Evolutionary conservation across 53 echinoderm and acorn worm species (phyloP).

Genomic region (Glandiceps talaboti): DNA sequence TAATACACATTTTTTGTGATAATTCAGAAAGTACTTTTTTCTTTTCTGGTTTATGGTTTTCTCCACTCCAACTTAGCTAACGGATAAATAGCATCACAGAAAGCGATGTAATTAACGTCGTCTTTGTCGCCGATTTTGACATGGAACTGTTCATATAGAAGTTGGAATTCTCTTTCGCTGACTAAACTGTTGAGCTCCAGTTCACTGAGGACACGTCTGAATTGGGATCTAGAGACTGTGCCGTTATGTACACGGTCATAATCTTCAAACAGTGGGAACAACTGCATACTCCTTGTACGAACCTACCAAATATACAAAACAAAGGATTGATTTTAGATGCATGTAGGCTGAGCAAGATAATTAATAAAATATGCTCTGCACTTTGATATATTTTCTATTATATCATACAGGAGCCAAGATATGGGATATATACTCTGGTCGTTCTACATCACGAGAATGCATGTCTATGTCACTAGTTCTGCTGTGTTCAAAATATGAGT

Average conservation of each 20-base stretch:
- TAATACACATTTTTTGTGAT: too few relatives aligned
- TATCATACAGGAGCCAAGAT: too few relatives aligned
- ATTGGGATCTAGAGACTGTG: conserved; percentile 73
- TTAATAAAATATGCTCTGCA: too few relatives aligned
- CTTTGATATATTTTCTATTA: too few relatives aligned
- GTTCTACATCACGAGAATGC: too few relatives aligned
- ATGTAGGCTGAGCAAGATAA: too few relatives aligned
- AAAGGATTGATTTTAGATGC: too few relatives aligned
- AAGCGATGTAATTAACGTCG: conserved; percentile 72
- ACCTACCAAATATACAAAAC: conserved; percentile 33
- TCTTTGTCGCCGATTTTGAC: conserved; percentile 74
- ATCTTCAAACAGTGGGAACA: conserved; percentile 92
- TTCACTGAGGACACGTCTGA: conserved; percentile 79
- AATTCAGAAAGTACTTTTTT: too few relatives aligned
- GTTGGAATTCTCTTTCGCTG: conserved; percentile 67
- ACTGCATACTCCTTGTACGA: conserved; percentile 58
- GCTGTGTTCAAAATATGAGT: too few relatives aligned
- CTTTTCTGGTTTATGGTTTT: conserved; percentile 65
- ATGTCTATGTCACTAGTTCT: too few relatives aligned
- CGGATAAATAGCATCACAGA: conserved; percentile 80
- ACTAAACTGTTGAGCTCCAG: conserved; percentile 80
- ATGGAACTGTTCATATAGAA: conserved; percentile 87
- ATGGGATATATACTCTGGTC: too few relatives aligned
- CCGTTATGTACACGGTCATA: conserved; percentile 92
- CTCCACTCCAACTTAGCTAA: conserved; percentile 81